Evolutionary conservation across 1,140 invertebrate genomes (phyloP).

Genomic region (Zophobas morio): DNA sequence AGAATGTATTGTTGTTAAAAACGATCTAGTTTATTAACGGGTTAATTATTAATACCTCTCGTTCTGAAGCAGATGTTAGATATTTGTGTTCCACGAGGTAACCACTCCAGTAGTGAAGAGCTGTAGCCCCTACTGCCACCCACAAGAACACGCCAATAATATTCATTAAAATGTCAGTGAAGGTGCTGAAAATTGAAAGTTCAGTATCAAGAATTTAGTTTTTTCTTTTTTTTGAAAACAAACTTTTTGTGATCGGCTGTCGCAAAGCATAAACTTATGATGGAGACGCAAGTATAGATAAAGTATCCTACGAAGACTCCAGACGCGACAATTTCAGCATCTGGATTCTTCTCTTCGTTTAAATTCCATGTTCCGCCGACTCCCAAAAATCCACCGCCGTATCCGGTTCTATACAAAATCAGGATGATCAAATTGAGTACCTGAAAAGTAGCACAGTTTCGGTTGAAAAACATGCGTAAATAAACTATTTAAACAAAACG

Average conservation of each 20-base stretch:
- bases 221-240: constrained; percentile 49
- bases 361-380: constrained; percentile 90
- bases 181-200: constrained; percentile 59
- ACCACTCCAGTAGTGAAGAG: constrained; percentile 89
- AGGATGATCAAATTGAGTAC: constrained; percentile 85
- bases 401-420: constrained; percentile 86
- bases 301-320: constrained; percentile 89
- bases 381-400: constrained; percentile 84
- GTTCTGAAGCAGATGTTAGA: constrained; percentile 76
- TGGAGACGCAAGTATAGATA: constrained; percentile 81
- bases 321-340: constrained; percentile 87
- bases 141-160: constrained; percentile 87
- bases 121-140: constrained; percentile 85
- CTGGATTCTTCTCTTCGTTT: constrained; percentile 88
- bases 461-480: constrained; percentile 28
- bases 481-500: constrained; percentile 45
- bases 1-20: constrained; percentile 61
- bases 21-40: constrained; percentile 8
- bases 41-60: constrained; percentile 71
- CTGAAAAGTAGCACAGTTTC: constrained; percentile 69
- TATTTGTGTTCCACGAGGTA: constrained; percentile 84
- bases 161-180: constrained; percentile 87
- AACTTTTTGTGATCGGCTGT: constrained; percentile 82
- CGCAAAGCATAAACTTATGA: constrained; percentile 82
- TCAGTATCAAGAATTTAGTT: too few species aligned